A percentile compares a stretch with the other conserved stretches of the same genome.
Evolutionary conservation across 2,113 vertebrate species (phyloP).

Genomic region (Zootoca vivipara): DNA sequence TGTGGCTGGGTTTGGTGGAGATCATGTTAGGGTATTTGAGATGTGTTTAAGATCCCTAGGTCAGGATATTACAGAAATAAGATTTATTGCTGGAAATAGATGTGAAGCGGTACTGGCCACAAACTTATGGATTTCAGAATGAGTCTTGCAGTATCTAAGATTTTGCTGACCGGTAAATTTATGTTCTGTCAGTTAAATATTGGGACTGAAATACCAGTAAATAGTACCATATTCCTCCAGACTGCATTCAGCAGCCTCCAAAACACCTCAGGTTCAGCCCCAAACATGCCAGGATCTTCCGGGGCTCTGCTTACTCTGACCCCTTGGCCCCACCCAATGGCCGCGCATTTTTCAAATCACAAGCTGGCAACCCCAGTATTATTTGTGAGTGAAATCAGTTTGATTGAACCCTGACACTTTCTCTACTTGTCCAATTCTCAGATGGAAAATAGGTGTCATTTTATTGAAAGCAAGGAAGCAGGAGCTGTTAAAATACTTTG

Average conservation of each 20-base stretch:
- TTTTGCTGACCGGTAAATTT: neutral
- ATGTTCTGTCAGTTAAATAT: neutral
- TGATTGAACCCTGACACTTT: too few species aligned
- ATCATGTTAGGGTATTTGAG: neutral
- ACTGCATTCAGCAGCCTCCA: neutral
- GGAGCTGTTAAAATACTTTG: neutral
- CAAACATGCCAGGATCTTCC: neutral
- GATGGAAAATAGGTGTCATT: neutral
- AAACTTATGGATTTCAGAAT: neutral
- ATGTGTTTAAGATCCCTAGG: neutral
- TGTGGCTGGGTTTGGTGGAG: neutral
- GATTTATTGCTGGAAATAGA: neutral
- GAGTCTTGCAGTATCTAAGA: neutral
- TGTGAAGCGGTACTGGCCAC: neutral
- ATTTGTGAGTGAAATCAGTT: too few species aligned
- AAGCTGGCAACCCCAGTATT: neutral
- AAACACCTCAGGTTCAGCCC: neutral
- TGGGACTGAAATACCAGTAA: neutral
- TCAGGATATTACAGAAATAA: neutral
- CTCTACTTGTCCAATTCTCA: neutral
- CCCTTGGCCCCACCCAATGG: neutral
- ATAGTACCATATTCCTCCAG: neutral
- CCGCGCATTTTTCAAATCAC: neutral
- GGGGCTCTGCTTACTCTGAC: neutral
- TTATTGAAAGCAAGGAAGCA: neutral